A percentile compares a stretch with the other conserved stretches of the same genome.
These are phyloP conservation scores for Amphipyra tragopoginis DNA, from an alignment of 2,888 invertebrate genomes.

Conservation along the genomic window DNA sequence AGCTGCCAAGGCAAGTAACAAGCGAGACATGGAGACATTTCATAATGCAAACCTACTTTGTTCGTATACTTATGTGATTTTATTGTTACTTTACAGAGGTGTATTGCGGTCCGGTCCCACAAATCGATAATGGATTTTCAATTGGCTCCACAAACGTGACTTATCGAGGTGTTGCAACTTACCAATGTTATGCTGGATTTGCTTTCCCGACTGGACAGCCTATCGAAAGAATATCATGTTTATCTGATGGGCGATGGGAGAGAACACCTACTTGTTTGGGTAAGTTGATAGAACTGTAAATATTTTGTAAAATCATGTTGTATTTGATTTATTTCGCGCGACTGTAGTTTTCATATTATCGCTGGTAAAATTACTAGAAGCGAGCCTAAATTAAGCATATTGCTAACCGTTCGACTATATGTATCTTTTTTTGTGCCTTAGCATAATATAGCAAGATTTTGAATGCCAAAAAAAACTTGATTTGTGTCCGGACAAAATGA, in stretches of 20 bases:
- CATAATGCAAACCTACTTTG: slow-evolving; percentile 29
- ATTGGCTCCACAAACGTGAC: slow-evolving; percentile 98
- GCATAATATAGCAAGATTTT: too few relatives aligned
- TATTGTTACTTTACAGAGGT: slow-evolving; percentile 90
- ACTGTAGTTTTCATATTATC: too few relatives aligned
- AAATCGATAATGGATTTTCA: slow-evolving; percentile 99
- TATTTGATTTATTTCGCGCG: too few relatives aligned
- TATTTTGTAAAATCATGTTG: not conserved
- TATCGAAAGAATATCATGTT: slow-evolving; percentile 96
- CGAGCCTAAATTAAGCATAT: too few relatives aligned
- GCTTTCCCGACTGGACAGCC: slow-evolving; percentile 96
- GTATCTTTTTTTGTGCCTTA: too few relatives aligned
- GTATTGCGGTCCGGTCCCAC: slow-evolving; percentile 99
- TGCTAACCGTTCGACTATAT: too few relatives aligned
- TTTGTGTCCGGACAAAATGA: too few relatives aligned
- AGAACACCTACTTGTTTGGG: slow-evolving; percentile 97
- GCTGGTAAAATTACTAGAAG: too few relatives aligned
- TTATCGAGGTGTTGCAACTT: slow-evolving; percentile 97
- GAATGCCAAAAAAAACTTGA: too few relatives aligned
- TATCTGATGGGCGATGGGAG: slow-evolving; percentile 97
- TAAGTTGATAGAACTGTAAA: slow-evolving; percentile 69
- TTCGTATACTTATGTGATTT: slow-evolving; percentile 37
- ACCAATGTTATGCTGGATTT: slow-evolving; percentile 99
- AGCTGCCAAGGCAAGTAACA: slow-evolving; percentile 94
- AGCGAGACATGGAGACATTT: slow-evolving; percentile 31